Evolutionary conservation across 2,797 vertebrate species (phyloP).

Genomic region (Poeciliopsis infans): DNA sequence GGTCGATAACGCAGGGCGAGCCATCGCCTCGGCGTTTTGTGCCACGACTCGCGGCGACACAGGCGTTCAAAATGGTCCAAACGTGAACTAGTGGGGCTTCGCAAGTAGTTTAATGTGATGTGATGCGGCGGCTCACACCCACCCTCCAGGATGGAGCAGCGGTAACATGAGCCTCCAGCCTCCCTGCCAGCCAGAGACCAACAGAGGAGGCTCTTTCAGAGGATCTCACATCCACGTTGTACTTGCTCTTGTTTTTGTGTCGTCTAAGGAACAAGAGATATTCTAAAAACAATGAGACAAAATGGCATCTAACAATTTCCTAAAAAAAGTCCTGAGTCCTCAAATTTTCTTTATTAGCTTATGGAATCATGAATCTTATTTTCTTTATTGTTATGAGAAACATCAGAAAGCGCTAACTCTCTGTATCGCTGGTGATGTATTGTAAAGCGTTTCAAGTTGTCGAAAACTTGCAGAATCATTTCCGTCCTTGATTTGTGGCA

Average conservation of each 20-base stretch:
- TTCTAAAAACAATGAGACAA: neutral
- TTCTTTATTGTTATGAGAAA: neutral
- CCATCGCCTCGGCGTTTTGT: neutral
- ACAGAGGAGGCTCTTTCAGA: neutral
- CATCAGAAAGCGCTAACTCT: neutral
- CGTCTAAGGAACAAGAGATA: neutral
- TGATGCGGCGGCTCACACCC: conserved; percentile 51
- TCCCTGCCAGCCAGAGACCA: conserved; percentile 1
- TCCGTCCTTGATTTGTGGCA: neutral
- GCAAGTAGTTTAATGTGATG: conserved; percentile 29
- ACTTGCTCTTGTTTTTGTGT: neutral
- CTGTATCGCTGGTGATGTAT: neutral
- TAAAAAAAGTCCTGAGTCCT: neutral
- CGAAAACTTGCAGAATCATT: neutral
- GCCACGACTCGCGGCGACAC: neutral
- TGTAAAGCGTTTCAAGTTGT: neutral
- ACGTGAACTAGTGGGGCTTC: neutral
- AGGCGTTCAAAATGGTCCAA: neutral
- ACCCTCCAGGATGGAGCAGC: conserved; percentile 19
- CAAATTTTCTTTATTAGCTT: neutral
- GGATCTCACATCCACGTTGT: neutral
- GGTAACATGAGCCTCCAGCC: conserved; percentile 36
- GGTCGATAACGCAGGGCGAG: neutral
- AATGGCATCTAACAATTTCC: neutral
- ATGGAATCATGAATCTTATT: neutral